These are phyloP conservation scores for Sminthopsis crassicaudata DNA, from an alignment of 2,113 vertebrate genomes.

Conservation along the genomic window DNA sequence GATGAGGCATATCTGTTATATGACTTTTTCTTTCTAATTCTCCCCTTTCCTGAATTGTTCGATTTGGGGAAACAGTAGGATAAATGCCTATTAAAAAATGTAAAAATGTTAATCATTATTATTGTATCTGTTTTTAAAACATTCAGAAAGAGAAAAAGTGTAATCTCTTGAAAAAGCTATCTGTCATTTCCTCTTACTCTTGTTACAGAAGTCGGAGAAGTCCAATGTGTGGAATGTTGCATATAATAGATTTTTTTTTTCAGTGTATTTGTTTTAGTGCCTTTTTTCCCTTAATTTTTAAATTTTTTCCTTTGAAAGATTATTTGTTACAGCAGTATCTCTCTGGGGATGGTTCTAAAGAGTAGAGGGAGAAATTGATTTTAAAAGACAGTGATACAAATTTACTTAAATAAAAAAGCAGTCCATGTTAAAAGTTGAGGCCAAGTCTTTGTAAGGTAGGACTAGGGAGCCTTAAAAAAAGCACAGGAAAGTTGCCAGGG, in stretches of 20 bases:
- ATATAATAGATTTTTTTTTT: neutral
- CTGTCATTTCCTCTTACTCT: neutral
- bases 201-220: neutral
- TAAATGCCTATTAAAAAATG: neutral
- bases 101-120: neutral
- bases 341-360: neutral
- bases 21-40: neutral
- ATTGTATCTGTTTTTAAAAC: neutral
- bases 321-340: neutral
- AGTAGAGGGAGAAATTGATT: neutral
- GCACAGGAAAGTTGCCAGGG: neutral
- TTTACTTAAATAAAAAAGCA: neutral
- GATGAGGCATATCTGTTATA: neutral
- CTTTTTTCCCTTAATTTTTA: neutral
- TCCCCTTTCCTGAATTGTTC: neutral
- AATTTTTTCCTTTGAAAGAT: neutral
- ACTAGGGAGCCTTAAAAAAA: neutral
- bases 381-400: neutral
- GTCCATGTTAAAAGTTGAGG: neutral
- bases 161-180: neutral
- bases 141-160: neutral
- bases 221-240: neutral
- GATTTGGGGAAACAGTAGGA: neutral
- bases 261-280: neutral
- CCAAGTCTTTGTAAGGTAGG: neutral